Percentiles rank a stretch among this genome's conserved stretches.
phyloP scores from a whole-genome alignment of 2,113 vertebrate genomes.

The Astatotilapia flaviijosephi region DNA sequence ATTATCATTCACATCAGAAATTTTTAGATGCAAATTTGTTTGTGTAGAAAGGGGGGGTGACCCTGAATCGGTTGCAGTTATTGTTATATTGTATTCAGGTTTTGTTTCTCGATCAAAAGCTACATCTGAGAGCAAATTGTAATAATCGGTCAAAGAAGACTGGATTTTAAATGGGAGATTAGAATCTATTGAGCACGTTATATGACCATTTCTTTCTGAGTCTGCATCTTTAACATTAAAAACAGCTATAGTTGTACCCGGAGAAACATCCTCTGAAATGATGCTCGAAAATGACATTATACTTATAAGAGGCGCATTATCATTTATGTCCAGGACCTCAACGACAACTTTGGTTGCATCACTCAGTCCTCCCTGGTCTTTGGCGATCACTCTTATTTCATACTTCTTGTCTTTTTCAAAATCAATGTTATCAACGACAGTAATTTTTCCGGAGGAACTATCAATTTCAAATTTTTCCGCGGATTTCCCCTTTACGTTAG shows the following conservation, averaged over 20 bases:
- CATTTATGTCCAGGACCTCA: slow-evolving; percentile 57
- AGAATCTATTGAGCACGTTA: slow-evolving; percentile 26
- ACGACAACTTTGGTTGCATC: slow-evolving; percentile 47
- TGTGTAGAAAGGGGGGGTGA: slow-evolving; percentile 3
- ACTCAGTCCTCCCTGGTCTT: slow-evolving; percentile 46
- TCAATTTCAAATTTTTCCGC: slow-evolving; percentile 30
- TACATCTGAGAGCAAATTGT: slow-evolving; percentile 30
- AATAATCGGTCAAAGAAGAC: slow-evolving; percentile 51
- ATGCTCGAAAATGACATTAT: slow-evolving; percentile 49
- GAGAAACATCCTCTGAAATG: slow-evolving; percentile 32
- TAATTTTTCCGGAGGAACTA: slow-evolving; percentile 28
- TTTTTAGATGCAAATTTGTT: not conserved
- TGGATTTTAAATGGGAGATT: slow-evolving; percentile 43
- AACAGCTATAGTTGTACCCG: slow-evolving; percentile 48
- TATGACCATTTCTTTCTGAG: slow-evolving; percentile 35
- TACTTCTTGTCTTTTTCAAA: slow-evolving; percentile 55
- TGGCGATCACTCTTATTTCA: slow-evolving; percentile 48
- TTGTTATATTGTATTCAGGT: slow-evolving; percentile 41
- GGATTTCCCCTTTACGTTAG: slow-evolving; percentile 8
- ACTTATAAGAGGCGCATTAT: slow-evolving; percentile 51
- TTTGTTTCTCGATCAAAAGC: slow-evolving; percentile 36
- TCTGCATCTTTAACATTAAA: slow-evolving; percentile 57
- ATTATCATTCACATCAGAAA: slow-evolving; percentile 61
- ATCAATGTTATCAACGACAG: slow-evolving; percentile 38
- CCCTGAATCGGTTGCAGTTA: slow-evolving; percentile 47